Evolutionary conservation across 1,140 invertebrate species (phyloP).

Genomic region (Trypoxylus dichotomus): DNA sequence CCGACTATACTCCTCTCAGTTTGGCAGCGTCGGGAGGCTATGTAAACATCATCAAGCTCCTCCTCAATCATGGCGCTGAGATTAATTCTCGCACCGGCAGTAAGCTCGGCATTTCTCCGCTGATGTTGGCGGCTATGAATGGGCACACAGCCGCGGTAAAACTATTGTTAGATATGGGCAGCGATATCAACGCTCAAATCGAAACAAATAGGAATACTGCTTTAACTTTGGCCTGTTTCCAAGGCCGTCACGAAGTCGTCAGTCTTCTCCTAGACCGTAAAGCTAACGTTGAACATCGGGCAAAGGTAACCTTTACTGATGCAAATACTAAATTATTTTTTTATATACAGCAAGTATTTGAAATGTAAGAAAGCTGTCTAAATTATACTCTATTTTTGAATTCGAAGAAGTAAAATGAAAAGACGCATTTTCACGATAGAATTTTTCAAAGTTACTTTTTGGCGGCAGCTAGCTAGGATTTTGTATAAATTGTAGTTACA

Average conservation of each 20-base stretch:
- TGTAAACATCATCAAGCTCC: constrained; percentile 96
- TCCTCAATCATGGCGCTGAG: constrained; percentile 90
- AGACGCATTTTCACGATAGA: too few relatives aligned
- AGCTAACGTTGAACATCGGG: constrained; percentile 98
- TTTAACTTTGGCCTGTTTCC: constrained; percentile 97
- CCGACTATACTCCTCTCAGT: constrained; percentile 97
- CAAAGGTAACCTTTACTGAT: constrained; percentile 70
- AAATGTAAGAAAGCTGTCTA: too few relatives aligned
- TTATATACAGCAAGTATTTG: too few relatives aligned
- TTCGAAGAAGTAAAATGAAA: too few relatives aligned
- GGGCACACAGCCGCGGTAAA: constrained; percentile 92
- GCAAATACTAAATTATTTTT: neutral
- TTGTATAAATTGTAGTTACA: too few relatives aligned
- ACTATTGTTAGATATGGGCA: constrained; percentile 94
- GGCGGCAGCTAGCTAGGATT: too few relatives aligned
- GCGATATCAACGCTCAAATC: constrained; percentile 99
- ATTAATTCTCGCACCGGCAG: constrained; percentile 98
- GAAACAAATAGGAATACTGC: constrained; percentile 99
- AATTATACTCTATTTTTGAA: too few relatives aligned
- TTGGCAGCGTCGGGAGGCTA: constrained; percentile 97
- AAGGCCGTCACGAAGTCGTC: constrained; percentile 98
- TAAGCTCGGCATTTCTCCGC: constrained; percentile 96
- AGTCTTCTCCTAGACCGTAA: constrained; percentile 93
- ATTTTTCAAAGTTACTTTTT: too few relatives aligned
- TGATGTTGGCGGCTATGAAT: constrained; percentile 99